Evolutionary conservation across 2,888 invertebrate species (phyloP).

Genomic region (Unio pictorum): DNA sequence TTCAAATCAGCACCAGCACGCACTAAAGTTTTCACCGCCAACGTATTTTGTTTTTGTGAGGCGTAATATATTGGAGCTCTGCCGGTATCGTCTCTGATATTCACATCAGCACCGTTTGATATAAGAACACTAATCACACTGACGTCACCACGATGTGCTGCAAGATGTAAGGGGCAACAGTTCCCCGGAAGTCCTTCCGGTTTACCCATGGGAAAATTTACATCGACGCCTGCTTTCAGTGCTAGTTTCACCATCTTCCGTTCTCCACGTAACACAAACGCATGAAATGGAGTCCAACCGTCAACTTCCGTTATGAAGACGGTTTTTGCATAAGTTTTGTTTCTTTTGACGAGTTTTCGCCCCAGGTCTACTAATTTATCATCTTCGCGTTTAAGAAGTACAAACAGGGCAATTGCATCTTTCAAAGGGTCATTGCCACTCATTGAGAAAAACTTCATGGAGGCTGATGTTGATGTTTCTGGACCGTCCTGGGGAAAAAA

Average conservation of each 20-base stretch:
- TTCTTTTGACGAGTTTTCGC: slow-evolving; percentile 44
- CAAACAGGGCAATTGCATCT: slow-evolving; percentile 52
- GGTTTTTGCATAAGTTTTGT: slow-evolving; percentile 37
- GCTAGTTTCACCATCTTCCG: slow-evolving; percentile 55
- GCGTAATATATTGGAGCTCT: slow-evolving; percentile 56
- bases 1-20: slow-evolving; percentile 57
- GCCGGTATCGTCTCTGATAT: slow-evolving; percentile 40
- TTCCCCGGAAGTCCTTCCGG: slow-evolving; percentile 56
- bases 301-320: slow-evolving; percentile 53
- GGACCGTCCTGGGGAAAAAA: no score
- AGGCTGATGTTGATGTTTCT: no score
- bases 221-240: slow-evolving; percentile 49
- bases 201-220: slow-evolving; percentile 55
- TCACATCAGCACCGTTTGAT: slow-evolving; percentile 46
- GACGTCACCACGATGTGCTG: slow-evolving; percentile 61
- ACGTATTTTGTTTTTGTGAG: slow-evolving; percentile 43
- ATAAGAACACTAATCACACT: slow-evolving; percentile 55
- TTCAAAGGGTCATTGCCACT: slow-evolving; percentile 28
- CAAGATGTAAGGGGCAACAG: slow-evolving; percentile 58
- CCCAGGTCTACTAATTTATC: slow-evolving; percentile 48
- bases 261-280: slow-evolving; percentile 57
- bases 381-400: slow-evolving; percentile 51
- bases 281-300: slow-evolving; percentile 64
- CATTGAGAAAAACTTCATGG: slow-evolving; percentile 18
- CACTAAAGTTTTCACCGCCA: slow-evolving; percentile 50